Percentiles rank a stretch among this genome's conserved stretches.
Conservation (phyloP, 2,888 invertebrate genomes). For the Dryomyza anilis region DNA sequence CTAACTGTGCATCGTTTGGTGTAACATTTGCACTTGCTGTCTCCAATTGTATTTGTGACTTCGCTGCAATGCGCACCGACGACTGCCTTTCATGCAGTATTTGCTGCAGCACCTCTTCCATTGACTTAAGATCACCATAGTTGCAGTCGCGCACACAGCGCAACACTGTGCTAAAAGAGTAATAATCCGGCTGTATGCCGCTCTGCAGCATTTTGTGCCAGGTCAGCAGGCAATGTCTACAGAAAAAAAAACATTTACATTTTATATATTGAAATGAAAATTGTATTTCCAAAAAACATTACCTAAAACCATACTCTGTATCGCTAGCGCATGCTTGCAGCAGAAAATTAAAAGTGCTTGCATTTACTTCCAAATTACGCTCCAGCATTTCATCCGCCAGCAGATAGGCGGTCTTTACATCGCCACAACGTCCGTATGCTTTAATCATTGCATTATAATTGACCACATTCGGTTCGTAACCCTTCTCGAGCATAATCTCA, state of each 20-base stretch:
- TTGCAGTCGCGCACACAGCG: constrained; percentile 81
- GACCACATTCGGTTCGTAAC: constrained; percentile 71
- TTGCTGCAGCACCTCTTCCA: constrained; percentile 64
- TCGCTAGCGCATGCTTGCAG: constrained; percentile 85
- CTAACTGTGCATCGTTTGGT: not conserved
- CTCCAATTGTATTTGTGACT: constrained; percentile 9
- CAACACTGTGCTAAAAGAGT: constrained; percentile 81
- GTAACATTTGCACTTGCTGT: not conserved
- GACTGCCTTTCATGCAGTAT: constrained; percentile 38
- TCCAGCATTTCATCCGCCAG: constrained; percentile 84
- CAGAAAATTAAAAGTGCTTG: constrained; percentile 77
- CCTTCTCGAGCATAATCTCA: constrained; percentile 72
- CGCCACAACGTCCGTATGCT: constrained; percentile 85
- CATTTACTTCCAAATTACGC: constrained; percentile 67
- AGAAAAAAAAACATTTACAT: not conserved
- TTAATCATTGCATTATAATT: constrained; percentile 91
- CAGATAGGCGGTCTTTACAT: constrained; percentile 76
- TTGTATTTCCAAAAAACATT: constrained; percentile 19
- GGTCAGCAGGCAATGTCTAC: constrained; percentile 75
- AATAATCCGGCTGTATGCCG: constrained; percentile 71
- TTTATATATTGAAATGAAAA: not conserved
- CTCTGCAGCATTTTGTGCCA: constrained; percentile 81
- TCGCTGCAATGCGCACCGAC: not conserved
- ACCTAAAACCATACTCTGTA: constrained; percentile 73
- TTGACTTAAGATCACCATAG: constrained; percentile 70